Evolutionary conservation across 2,113 vertebrate genomes (phyloP), one percentile per base, ranked within the genome.

Genomic region (Tauraco erythrolophus): DNA sequence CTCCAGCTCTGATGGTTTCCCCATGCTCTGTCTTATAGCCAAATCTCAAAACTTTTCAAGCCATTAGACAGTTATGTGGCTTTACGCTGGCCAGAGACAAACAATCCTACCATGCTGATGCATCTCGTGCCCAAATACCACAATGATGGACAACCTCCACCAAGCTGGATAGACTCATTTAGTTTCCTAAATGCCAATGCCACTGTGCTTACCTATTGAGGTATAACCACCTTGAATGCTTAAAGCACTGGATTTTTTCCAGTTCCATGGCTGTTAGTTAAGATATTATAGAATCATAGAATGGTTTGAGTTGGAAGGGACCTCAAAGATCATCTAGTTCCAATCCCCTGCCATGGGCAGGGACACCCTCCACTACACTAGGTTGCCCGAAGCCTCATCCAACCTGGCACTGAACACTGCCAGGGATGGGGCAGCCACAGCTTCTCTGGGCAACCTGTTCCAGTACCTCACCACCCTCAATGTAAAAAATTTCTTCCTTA

Each of bases 1-100:
- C 8, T 22, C 19, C 35, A 41, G 13, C 28, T 39, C 48, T 30
- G 11, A 5, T 43, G 15, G 18, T 61, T 85, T 79, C 16, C 54
- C 3, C 0, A 7, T 4, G 23, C 8, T 69, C 41, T 74, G 16
- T 19, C 46, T 57, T 19, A 15, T 2, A 1, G 46, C 3, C n/a
- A 83, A 5, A 75, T 43, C 23, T 51, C 24, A 35, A 60, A n/a
- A 2, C 2, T 82, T 72, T 65, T 30, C n/a, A 37, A 72, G 19
- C 9, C 39, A 43, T 60, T 33, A 64, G 18, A 58, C 28, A 77
- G 12, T 45, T 56, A 28, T 82, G 37, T 51, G 41, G 24, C 17
- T 84, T 76, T 50, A 6, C 37, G 35, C 21, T 37, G 22, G 41
- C 17, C 80, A 56, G 46, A 18, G 15, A 24, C 39, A 72, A 81